phyloP scores from a whole-genome alignment of 1,140 invertebrate species.

The Conopomorpha cramerella region DNA sequence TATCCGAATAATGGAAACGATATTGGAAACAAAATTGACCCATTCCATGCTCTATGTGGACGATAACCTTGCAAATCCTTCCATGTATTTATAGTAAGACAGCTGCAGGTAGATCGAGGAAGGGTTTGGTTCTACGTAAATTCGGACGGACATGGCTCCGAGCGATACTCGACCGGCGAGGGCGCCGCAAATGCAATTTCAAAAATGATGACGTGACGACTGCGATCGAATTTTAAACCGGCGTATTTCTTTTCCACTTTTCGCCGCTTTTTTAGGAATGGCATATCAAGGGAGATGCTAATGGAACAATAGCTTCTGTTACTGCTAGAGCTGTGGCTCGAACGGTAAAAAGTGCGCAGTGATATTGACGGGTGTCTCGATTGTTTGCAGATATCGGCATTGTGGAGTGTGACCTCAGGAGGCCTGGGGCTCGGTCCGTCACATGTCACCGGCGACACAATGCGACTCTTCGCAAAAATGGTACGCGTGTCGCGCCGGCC shows the following conservation, averaged over 20 bases:
- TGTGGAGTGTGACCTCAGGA: constrained; percentile 15
- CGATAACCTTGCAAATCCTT: too few species aligned
- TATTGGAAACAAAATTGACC: constrained; percentile 1
- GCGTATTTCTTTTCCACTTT: too few species aligned
- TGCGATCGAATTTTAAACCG: too few species aligned
- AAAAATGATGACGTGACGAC: constrained; percentile 31
- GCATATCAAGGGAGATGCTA: too few species aligned
- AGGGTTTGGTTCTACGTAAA: too few species aligned
- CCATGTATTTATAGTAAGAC: too few species aligned
- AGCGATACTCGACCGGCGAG: constrained; percentile 36
- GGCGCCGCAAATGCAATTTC: constrained; percentile 45
- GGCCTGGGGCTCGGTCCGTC: constrained; percentile 11
- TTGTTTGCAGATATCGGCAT: background rate
- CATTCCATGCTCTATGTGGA: constrained; percentile 6
- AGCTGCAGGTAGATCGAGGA: too few species aligned
- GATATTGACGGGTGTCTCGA: too few species aligned
- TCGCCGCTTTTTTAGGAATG: too few species aligned
- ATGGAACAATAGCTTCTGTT: too few species aligned
- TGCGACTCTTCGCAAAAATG: constrained; percentile 51
- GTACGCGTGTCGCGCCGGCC: constrained; percentile 38
- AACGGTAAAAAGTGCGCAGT: too few species aligned
- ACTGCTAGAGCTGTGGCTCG: too few species aligned
- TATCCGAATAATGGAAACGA: background rate
- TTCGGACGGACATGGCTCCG: constrained; percentile 37
- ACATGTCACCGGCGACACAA: constrained; percentile 35